These are phyloP conservation scores for Amphibalanus amphitrite DNA, from an alignment of 1,140 invertebrate genomes.

Conservation along the genomic window DNA sequence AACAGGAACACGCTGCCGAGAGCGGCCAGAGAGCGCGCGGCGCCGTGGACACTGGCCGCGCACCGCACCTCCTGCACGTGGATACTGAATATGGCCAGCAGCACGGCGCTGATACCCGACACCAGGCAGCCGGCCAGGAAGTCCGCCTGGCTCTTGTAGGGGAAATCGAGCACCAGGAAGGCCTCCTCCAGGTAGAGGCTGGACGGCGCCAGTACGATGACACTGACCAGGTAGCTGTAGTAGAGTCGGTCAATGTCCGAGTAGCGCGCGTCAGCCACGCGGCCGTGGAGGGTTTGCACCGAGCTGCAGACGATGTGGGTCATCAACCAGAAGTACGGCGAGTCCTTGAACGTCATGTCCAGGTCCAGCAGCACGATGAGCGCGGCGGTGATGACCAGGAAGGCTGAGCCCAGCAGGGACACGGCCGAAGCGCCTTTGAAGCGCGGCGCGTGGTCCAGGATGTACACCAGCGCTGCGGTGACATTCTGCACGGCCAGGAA, in stretches of 20 bases:
- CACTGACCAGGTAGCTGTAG: slow-evolving; percentile 23
- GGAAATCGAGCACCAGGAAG: slow-evolving; percentile 22
- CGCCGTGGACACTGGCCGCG: slow-evolving; percentile 6
- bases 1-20: neutral
- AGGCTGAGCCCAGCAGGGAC: slow-evolving; percentile 6
- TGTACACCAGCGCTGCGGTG: slow-evolving; percentile 17
- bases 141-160: slow-evolving; percentile 19
- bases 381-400: slow-evolving; percentile 10
- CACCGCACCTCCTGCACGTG: slow-evolving; percentile 14
- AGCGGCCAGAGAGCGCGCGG: slow-evolving; percentile 32
- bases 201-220: slow-evolving; percentile 23
- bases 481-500: slow-evolving; percentile 21
- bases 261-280: slow-evolving; percentile 21
- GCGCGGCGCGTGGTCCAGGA: slow-evolving; percentile 18
- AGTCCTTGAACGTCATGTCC: slow-evolving; percentile 20
- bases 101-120: slow-evolving; percentile 19
- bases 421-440: slow-evolving; percentile 5
- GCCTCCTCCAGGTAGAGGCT: slow-evolving; percentile 24
- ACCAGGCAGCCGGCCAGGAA: slow-evolving; percentile 22
- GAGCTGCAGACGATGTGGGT: slow-evolving; percentile 20
- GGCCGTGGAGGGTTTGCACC: slow-evolving; percentile 19
- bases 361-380: slow-evolving; percentile 16
- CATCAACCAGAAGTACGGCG: slow-evolving; percentile 23
- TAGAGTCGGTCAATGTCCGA: slow-evolving; percentile 20
- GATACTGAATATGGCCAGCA: slow-evolving; percentile 19